Base-by-base conservation (phyloP, 2,888 invertebrate genomes). In the Abscondita cerata region DNA sequence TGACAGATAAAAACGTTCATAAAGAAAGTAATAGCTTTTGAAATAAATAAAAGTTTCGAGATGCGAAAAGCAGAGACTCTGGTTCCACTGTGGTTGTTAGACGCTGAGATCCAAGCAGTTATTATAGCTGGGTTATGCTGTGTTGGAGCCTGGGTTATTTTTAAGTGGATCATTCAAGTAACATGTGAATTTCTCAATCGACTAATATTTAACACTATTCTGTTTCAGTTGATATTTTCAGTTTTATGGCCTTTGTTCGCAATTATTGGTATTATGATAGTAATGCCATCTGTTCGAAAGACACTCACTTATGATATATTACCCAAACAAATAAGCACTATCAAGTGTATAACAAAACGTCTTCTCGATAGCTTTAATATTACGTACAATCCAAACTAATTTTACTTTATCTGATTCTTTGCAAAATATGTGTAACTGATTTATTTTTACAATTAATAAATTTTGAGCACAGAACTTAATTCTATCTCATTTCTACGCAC, bases 61-160 rank as follows among this genome's bases (percentile, higher is more conserved):
- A 12, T 12, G 13, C 1, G 11, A 1, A n/a, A 48, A 11, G 20
- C 18, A 1, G 13, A 58, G 20, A n/a, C 53, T 0, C 2, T 62
- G 19, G 41, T 69, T n/a, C 61, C 67, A 34, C 19, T 31, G n/a
- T 66, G 63, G 62, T 13, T 66, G 2, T 34, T 54, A 4, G 65
- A 67, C 48, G 54, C 54, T 2, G 72, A 72, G 59, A 52, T 67
- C n/a, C 70, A 72, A 52, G 68, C 68, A 5, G 36, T 67, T 9
- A 48, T 71, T 40, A 46, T 71, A 44, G 53, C 68, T 9, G 71
- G 70, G 9, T 60, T 69, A 11, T 71, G 67, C 16, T 71, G 68
- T 41, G 66, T 73, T 3, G 72, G 72, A 2, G 69, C 67, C 6
- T 73, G 70, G 71, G 67, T 71, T 2, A 53, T 73, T 15, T 47